Evolutionary conservation across 2,113 vertebrate species (phyloP).

Genomic region (Pampusana beccarii): DNA sequence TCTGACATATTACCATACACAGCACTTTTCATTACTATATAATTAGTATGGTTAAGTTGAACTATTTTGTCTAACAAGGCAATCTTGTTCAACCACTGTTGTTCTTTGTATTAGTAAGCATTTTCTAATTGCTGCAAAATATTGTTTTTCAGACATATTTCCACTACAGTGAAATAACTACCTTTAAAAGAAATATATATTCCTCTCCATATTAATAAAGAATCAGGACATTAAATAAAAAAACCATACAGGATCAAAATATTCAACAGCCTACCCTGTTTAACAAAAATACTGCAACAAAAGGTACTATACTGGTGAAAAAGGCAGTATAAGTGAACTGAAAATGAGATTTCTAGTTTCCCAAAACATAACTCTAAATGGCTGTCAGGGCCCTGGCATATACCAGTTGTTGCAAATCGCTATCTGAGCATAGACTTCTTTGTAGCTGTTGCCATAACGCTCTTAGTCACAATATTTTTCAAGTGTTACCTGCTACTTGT

Average conservation of each 20-base stretch:
- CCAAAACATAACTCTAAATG: not conserved
- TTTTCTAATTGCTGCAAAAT: not conserved
- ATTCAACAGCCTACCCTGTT: not conserved
- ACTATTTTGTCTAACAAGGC: not conserved
- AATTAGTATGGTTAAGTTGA: not conserved
- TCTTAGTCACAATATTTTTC: not conserved
- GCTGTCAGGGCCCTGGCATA: not conserved
- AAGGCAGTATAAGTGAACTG: not conserved
- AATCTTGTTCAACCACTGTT: not conserved
- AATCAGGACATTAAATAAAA: not conserved
- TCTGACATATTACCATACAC: not conserved
- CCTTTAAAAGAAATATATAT: not conserved
- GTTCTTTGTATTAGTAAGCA: not conserved
- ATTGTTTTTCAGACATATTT: not conserved
- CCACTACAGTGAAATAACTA: not conserved
- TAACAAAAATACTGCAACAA: not conserved
- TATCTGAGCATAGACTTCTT: not conserved
- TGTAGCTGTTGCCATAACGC: not conserved
- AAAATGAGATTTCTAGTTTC: not conserved
- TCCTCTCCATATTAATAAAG: not conserved
- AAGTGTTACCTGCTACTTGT: constrained; percentile 86
- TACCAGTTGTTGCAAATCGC: not conserved
- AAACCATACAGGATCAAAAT: not conserved
- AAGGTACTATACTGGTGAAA: not conserved
- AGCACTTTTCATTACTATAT: not conserved